These are phyloP conservation scores for Harpalus rubripes DNA, from an alignment of 2,888 invertebrate species.

Conservation along the genomic window DNA sequence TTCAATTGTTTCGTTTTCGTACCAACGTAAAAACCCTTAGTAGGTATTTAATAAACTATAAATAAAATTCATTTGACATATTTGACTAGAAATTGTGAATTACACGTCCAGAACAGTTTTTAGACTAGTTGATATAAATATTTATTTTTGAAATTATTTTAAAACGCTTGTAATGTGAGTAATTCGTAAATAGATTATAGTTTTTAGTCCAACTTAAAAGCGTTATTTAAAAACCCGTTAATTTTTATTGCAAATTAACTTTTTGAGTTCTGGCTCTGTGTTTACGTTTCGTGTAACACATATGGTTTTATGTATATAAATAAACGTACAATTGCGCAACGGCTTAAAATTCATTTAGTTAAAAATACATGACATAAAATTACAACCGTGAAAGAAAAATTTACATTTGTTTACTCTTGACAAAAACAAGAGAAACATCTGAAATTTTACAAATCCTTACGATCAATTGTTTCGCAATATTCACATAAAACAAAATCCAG, in stretches of 20 bases:
- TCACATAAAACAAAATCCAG: conserved; percentile 41
- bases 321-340: background rate
- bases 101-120: no score
- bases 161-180: background rate
- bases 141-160: no score
- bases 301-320: conserved; percentile 14
- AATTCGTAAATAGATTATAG: background rate
- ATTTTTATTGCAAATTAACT: conserved; percentile 31
- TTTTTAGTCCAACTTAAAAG: background rate
- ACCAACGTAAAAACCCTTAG: no score
- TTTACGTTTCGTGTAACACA: background rate
- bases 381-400: background rate
- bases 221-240: conserved; percentile 12
- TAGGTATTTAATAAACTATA: no score
- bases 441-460: conserved; percentile 10
- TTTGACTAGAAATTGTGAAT: no score
- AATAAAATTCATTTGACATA: no score
- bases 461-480: conserved; percentile 36
- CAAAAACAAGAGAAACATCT: background rate
- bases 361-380: conserved; percentile 8
- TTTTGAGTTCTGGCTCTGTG: background rate
- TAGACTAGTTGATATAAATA: no score
- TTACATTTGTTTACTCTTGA: conserved; percentile 10
- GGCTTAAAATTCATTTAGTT: conserved; percentile 8
- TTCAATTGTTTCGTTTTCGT: no score